Conservation (phyloP, 1,140 invertebrate genomes). For the Plutomurus gul region DNA sequence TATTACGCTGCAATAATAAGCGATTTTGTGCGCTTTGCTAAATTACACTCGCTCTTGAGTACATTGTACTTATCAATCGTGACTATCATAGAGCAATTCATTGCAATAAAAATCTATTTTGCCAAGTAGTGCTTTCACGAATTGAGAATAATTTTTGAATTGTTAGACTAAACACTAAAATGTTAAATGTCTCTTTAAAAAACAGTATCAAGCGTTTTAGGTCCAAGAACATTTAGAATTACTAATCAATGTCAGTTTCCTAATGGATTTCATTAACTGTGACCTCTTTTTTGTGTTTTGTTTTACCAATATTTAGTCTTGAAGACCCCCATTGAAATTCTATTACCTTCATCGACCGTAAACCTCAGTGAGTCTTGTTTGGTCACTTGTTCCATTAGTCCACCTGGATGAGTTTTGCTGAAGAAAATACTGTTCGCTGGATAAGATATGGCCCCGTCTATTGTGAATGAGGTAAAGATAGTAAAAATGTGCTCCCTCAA, state of each 20-base stretch:
- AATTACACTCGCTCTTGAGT: not conserved
- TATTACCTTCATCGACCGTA: not conserved
- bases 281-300: not conserved
- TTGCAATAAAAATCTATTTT: not conserved
- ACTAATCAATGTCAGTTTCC: too few species aligned
- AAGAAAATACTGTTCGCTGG: slow-evolving; percentile 23
- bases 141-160: not conserved
- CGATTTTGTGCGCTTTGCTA: too few species aligned
- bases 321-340: slow-evolving; percentile 15
- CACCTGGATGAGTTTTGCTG: slow-evolving; percentile 9
- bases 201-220: too few species aligned
- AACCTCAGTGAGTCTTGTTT: not conserved
- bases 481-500: too few species aligned
- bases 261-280: not conserved
- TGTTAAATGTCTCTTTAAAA: too few species aligned
- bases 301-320: not conserved
- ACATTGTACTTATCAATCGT: not conserved
- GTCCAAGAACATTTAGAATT: not conserved
- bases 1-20: too few species aligned
- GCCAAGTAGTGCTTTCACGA: not conserved
- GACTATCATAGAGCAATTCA: not conserved
- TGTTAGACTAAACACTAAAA: slow-evolving; percentile 3
- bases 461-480: slow-evolving; percentile 3
- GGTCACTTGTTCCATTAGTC: not conserved
- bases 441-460: not conserved